Conservation (phyloP, 2,888 invertebrate species). For the Aromia moschata region DNA sequence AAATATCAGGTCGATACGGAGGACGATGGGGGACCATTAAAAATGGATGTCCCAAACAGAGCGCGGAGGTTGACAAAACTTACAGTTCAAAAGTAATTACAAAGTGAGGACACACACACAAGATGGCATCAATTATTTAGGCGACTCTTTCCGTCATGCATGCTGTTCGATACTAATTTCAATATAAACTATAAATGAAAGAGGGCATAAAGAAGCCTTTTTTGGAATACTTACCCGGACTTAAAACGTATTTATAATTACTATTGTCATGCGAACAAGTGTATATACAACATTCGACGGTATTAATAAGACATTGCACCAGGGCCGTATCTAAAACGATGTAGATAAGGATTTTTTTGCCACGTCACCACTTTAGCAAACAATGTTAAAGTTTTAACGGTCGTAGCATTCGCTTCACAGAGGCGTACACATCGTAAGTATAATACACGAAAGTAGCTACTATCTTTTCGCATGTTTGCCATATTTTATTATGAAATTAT, state of each 20-base stretch:
- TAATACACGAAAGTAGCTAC: too few species aligned
- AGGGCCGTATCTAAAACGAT: background rate
- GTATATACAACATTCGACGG: conserved; percentile 13
- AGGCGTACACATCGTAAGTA: too few species aligned
- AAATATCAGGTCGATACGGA: conserved; percentile 2
- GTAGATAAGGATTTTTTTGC: too few species aligned
- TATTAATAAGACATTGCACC: conserved; percentile 4
- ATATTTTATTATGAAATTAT: too few species aligned
- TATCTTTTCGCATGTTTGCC: too few species aligned
- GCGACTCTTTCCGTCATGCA: conserved; percentile 24
- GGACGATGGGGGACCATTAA: conserved; percentile 1
- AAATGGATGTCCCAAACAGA: conserved; percentile 13
- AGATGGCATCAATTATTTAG: conserved; percentile 6
- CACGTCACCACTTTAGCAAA: too few species aligned
- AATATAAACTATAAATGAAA: conserved; percentile 27
- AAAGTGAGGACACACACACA: conserved; percentile 17
- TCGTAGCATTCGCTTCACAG: too few species aligned
- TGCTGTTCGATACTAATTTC: conserved; percentile 31
- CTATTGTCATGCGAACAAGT: conserved; percentile 23
- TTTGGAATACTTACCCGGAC: conserved; percentile 7
- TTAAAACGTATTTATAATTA: conserved; percentile 26
- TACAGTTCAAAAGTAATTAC: conserved; percentile 18
- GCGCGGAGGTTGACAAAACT: conserved; percentile 19
- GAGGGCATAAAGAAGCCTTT: conserved; percentile 9
- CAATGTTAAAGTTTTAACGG: too few species aligned